Base-by-base conservation (phyloP, 2,113 vertebrate species). In the Microtus pennsylvanicus region DNA sequence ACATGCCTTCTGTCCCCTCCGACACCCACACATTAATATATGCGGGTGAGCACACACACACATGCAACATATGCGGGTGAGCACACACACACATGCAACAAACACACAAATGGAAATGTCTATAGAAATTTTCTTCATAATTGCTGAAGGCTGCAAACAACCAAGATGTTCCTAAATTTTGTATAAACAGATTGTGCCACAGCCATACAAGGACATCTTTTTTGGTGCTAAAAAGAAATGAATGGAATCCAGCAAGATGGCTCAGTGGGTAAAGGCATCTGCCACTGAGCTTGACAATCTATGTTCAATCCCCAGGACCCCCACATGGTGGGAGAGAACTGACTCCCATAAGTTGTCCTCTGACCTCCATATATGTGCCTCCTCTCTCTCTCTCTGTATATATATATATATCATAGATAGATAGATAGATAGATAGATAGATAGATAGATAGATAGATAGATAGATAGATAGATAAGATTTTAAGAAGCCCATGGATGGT, bases 361-460 rank as follows among this genome's bases (percentile, higher is more conserved):
- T 58, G 50, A 50, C 33, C 50, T 58, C 19, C 78, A 58, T n/a
- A 55, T n/a, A n/a, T 21, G 50, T 80, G 47, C 6, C 50, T 26
- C 7, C 55, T 21, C 33, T 7, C 80, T 38, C 55, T 52, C 12
- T 52, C 12, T 52, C n/a, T n/a, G n/a, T n/a, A n/a, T n/a, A n/a
- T n/a, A 42, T 42, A 42, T 42, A 42, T 42, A 42, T 42, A n/a
- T n/a, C n/a, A n/a, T n/a, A n/a, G n/a, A n/a, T n/a, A n/a, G n/a
- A n/a, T n/a, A 47, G 47, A 47, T 2, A 42, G 42, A 42, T 2
- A 42, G 42, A 42, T 3, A 45, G 47, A 11, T 1, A 45, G 50
- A 55, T 1, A n/a, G 16, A 35, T 3, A 21, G 0, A 35, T 0
- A 35, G 8, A 81, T 5, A 58, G 0, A n/a, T 0, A 42, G 28